These are phyloP conservation scores for Aurelia sp. DNA, from an alignment of 30 jellyfish, hydroid and myxozoan species.

Conservation along the genomic window DNA sequence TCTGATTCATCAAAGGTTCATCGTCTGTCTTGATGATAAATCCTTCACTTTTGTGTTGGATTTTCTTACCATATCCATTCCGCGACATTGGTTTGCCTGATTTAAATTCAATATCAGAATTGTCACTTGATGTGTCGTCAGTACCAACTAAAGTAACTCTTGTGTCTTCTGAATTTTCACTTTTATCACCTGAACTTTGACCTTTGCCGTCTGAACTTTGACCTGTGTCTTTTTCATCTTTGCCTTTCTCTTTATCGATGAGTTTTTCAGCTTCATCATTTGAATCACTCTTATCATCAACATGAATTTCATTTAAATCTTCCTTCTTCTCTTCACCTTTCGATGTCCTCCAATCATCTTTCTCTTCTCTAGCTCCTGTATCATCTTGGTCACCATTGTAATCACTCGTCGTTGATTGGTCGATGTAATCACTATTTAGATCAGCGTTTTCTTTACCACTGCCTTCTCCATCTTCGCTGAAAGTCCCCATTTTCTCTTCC, in stretches of 20 bases:
- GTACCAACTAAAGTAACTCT: neutral
- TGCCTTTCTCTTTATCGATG: conserved; percentile 5
- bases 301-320: conserved; percentile 7
- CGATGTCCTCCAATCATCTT: too few relatives aligned
- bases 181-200: neutral
- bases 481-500: conserved; percentile 20
- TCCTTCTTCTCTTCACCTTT: neutral
- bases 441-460: too few relatives aligned
- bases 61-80: neutral
- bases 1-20: neutral
- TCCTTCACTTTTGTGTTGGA: conserved; percentile 7
- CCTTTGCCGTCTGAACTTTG: neutral
- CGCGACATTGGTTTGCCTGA: conserved; percentile 43
- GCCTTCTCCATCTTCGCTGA: neutral
- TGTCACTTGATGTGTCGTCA: too few relatives aligned
- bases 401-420: too few relatives aligned
- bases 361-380: neutral
- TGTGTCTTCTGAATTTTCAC: neutral
- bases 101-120: conserved; percentile 3
- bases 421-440: too few relatives aligned
- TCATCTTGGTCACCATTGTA: neutral
- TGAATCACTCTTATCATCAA: conserved; percentile 26
- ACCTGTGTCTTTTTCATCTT: neutral
- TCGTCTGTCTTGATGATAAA: conserved; percentile 4
- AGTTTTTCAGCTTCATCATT: conserved; percentile 30